phyloP scores from a whole-genome alignment of 1,140 invertebrate genomes.

The Papilio glaucus region DNA sequence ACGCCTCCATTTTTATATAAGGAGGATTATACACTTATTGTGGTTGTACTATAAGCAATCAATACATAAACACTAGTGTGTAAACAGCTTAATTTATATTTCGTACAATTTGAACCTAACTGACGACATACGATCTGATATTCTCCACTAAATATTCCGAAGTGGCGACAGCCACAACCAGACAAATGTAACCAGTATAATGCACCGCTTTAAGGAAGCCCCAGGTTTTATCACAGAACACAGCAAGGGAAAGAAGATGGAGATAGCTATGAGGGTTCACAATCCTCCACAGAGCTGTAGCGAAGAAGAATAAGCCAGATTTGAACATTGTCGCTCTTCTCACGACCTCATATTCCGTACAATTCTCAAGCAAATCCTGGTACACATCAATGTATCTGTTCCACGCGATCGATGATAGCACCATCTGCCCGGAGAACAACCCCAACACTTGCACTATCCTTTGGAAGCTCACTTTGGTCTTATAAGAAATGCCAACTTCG shows the following conservation, averaged over 20 bases:
- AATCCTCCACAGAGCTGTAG: slow-evolving; percentile 90
- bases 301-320: slow-evolving; percentile 88
- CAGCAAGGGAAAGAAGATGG: slow-evolving; percentile 89
- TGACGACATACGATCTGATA: slow-evolving; percentile 57
- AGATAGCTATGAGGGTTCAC: slow-evolving; percentile 91
- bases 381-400: slow-evolving; percentile 92
- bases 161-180: slow-evolving; percentile 60
- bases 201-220: slow-evolving; percentile 87
- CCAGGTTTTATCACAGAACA: slow-evolving; percentile 92
- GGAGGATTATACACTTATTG: neutral
- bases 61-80: slow-evolving; percentile 25
- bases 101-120: slow-evolving; percentile 45
- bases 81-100: neutral
- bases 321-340: slow-evolving; percentile 85
- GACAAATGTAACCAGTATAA: slow-evolving; percentile 82
- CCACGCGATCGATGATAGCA: slow-evolving; percentile 90
- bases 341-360: slow-evolving; percentile 81
- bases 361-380: slow-evolving; percentile 88
- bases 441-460: slow-evolving; percentile 86
- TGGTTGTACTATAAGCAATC: neutral
- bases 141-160: slow-evolving; percentile 69
- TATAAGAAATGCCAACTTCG: slow-evolving; percentile 85
- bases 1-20: neutral
- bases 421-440: slow-evolving; percentile 87
- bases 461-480: slow-evolving; percentile 86